Evolutionary conservation across 2,888 invertebrate genomes (phyloP), one percentile per base, ranked within the genome.

Genomic region (Lithophane ornitopus): DNA sequence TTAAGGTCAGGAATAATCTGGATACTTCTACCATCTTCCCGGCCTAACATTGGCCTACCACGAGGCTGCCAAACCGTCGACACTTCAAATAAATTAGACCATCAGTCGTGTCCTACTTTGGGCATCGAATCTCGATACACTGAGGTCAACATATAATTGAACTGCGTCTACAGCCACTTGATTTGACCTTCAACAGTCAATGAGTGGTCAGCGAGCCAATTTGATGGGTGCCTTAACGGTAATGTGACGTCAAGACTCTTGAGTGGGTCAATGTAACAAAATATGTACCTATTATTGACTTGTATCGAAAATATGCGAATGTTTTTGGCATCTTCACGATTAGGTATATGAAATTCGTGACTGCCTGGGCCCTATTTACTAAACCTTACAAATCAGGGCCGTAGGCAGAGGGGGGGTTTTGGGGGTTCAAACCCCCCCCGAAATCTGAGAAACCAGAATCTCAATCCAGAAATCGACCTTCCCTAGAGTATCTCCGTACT

Each of bases 121-220:
- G 66, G 78, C 90, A 94, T 94, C 90, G 90, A 91, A 94, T 93
- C 92, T 90, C 94, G 92, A 94, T 94, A 91, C 79, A 74, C n/a
- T n/a, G 66, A 87, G 94, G 95, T 94, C 93, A 95, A 94, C 91
- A 91, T 89, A 90, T 92, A 94, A 94, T 95, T 95, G 94, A 94
- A 89, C 85, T 81, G 76, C 79, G 76, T 75, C 84, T 87, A 89
- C 87, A 91, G 74, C 91, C 88, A 93, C 85, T 93, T 93, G 71
- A 49, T 46, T 14, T 82, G 91, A 91, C 94, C 94, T 93, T 94
- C 94, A 91, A 80, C 80, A 87, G 86, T 85, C 92, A 92, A 92
- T 93, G 88, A 89, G 81, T 69, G 72, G 82, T 78, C 80, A 81
- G 78, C 71, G 76, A 77, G 74, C 74, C 86, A 79, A 85, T 85